Evolutionary conservation across 1,140 invertebrate species (phyloP).

Genomic region (Hetaerina americana): DNA sequence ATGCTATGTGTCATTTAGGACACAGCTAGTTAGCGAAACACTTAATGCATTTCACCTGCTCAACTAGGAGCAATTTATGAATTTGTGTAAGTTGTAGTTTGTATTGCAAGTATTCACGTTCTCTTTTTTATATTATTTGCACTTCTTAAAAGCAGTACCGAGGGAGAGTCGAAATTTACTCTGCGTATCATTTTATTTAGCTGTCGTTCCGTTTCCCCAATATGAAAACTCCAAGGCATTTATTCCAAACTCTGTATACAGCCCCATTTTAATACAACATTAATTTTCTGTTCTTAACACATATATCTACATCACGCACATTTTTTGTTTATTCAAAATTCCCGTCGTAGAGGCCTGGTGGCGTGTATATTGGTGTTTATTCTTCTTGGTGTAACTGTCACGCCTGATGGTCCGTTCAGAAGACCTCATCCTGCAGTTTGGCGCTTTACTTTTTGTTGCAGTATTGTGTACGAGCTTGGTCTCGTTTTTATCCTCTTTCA

Average conservation of each 20-base stretch:
- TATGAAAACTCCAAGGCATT: neutral
- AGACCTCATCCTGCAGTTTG: slow-evolving; percentile 47
- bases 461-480: slow-evolving; percentile 40
- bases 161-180: neutral
- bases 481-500: slow-evolving; percentile 45
- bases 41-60: neutral
- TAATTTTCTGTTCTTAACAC: neutral
- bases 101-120: neutral
- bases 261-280: neutral
- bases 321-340: neutral
- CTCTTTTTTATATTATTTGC: neutral
- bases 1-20: neutral
- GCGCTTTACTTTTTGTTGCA: slow-evolving; percentile 40
- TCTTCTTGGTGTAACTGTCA: slow-evolving; percentile 41
- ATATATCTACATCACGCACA: neutral
- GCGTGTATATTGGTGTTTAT: slow-evolving; percentile 39
- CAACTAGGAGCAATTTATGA: neutral
- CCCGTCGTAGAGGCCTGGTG: slow-evolving; percentile 32
- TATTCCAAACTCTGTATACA: neutral
- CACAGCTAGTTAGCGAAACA: neutral
- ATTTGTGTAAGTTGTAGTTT: neutral
- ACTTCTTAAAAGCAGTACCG: neutral
- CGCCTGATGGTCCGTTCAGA: slow-evolving; percentile 44
- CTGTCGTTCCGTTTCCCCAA: neutral
- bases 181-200: neutral